Percentiles rank a stretch among this genome's conserved stretches.
Evolutionary conservation across 1,140 invertebrate genomes (phyloP).

Genomic region (Pseudomyrmex concolor): DNA sequence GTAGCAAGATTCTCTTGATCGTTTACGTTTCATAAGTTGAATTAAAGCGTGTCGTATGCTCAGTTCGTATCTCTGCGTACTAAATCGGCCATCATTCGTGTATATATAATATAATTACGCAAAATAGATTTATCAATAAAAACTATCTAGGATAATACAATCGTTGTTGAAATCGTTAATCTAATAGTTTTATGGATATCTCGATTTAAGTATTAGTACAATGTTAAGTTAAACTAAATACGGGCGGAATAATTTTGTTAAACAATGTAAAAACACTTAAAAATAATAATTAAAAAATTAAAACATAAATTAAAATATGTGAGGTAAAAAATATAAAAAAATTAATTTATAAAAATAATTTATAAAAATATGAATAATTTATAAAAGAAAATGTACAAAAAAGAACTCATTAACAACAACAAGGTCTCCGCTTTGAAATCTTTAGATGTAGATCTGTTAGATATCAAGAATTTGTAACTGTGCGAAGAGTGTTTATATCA

Average conservation of each 20-base stretch:
- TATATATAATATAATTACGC: conserved; percentile 73
- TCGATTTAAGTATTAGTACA: conserved; percentile 47
- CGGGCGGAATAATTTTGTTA: too few species aligned
- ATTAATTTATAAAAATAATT: too few species aligned
- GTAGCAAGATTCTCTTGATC: conserved; percentile 44
- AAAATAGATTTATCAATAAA: conserved; percentile 79
- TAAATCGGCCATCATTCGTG: conserved; percentile 73
- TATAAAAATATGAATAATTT: too few species aligned
- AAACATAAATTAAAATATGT: too few species aligned
- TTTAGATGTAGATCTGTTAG: too few species aligned
- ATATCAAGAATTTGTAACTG: not conserved
- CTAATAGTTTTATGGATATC: conserved; percentile 66
- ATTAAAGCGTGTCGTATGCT: conserved; percentile 69
- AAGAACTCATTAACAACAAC: too few species aligned
- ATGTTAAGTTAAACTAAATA: not conserved
- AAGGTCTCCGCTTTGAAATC: too few species aligned
- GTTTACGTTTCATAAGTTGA: conserved; percentile 65
- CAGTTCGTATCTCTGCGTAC: conserved; percentile 60
- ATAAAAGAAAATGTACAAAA: too few species aligned
- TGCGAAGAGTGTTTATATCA: not conserved
- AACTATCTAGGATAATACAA: conserved; percentile 70
- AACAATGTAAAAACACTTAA: too few species aligned
- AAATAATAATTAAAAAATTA: too few species aligned
- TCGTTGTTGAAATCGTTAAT: conserved; percentile 70
- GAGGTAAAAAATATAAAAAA: too few species aligned